Evolutionary conservation across 2,888 invertebrate genomes (phyloP).

Genomic region (Aelia acuminata): DNA sequence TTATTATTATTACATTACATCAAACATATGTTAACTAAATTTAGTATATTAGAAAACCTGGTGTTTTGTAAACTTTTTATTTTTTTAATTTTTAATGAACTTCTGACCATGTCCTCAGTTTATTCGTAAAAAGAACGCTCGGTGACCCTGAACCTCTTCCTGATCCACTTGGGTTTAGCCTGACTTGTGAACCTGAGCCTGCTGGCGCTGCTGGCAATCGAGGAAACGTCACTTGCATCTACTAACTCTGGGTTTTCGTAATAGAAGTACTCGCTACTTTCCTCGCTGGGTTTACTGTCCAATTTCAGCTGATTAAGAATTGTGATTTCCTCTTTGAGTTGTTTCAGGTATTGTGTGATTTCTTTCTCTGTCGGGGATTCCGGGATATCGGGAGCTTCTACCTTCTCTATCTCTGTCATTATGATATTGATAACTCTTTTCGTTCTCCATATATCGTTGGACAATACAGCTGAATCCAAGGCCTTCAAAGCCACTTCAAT

Average conservation of each 20-base stretch:
- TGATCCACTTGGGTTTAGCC: background rate
- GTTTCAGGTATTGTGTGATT: conserved; percentile 3
- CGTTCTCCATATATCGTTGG: background rate
- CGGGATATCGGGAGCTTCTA: conserved; percentile 2
- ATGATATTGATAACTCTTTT: conserved; percentile 21
- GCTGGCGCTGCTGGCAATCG: background rate
- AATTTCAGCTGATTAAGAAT: background rate
- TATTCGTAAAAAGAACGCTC: background rate
- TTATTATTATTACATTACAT: no score
- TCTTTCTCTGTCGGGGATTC: conserved; percentile 36
- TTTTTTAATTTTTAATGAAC: no score
- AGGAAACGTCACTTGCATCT: background rate
- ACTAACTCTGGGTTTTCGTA: background rate
- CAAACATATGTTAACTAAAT: no score
- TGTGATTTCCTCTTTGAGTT: background rate
- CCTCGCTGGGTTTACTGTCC: background rate
- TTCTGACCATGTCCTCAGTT: background rate
- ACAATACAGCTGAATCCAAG: background rate
- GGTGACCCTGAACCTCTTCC: background rate
- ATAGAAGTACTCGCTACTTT: background rate
- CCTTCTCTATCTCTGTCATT: conserved; percentile 3
- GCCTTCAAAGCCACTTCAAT: background rate
- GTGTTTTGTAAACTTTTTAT: no score
- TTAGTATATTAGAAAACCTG: no score
- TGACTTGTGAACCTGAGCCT: background rate